Percentiles rank a stretch among this genome's conserved stretches.
These are phyloP conservation scores for Tenthredo scrophulariae DNA, from an alignment of 2,888 invertebrate genomes.

Conservation along the genomic window DNA sequence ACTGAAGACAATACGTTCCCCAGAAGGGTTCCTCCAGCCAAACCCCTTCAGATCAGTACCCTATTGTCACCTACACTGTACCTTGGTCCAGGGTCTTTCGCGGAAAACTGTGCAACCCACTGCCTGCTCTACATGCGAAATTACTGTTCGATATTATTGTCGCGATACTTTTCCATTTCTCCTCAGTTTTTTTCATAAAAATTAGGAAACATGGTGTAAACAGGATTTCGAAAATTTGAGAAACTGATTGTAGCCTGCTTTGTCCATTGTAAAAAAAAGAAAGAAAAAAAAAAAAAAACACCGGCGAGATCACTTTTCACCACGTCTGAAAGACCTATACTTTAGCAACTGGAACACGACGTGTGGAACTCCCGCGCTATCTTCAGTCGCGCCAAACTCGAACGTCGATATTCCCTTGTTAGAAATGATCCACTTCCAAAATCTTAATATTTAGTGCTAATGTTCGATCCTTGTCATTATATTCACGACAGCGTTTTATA, in stretches of 20 bases:
- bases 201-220: not conserved
- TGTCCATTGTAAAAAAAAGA: not conserved
- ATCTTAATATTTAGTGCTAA: not conserved
- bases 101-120: conserved; percentile 37
- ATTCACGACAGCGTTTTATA: not conserved
- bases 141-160: not conserved
- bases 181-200: not conserved
- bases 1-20: conserved; percentile 50
- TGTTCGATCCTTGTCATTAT: not conserved
- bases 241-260: not conserved
- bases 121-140: conserved; percentile 25
- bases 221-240: not conserved
- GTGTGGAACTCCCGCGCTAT: conserved; percentile 1
- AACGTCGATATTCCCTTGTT: not conserved
- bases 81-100: conserved; percentile 21
- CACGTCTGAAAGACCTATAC: not conserved
- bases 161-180: not conserved
- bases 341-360: not conserved
- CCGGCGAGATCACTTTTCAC: not conserved
- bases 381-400: not conserved
- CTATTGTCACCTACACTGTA: conserved; percentile 43
- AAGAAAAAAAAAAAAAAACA: no score
- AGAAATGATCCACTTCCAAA: not conserved
- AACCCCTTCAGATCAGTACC: conserved; percentile 52
- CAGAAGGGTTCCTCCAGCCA: conserved; percentile 50